Conservation (phyloP, 2,113 vertebrate genomes). For the Actenoides lindsayi region DNA sequence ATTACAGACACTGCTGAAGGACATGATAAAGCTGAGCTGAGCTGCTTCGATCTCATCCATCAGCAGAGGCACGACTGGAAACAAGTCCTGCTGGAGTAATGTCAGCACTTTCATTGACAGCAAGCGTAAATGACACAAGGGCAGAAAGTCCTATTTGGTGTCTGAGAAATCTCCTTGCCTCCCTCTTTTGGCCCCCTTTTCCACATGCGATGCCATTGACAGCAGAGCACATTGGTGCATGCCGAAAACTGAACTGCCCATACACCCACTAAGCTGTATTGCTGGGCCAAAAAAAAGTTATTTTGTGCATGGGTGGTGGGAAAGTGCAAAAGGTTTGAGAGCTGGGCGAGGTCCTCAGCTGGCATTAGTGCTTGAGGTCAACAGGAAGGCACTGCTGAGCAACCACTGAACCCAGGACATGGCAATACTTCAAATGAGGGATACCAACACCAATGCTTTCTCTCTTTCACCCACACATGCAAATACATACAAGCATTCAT, state of each 20-base stretch:
- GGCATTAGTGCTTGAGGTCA: not conserved
- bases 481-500: not conserved
- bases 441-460: not conserved
- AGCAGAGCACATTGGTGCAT: fast-evolving
- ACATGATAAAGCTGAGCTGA: slow-evolving; percentile 20
- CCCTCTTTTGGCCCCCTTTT: not conserved
- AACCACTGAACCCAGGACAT: not conserved
- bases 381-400: not conserved
- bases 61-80: slow-evolving; percentile 23
- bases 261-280: fast-evolving
- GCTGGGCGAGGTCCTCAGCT: not conserved
- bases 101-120: not conserved
- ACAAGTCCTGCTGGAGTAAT: not conserved
- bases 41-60: not conserved
- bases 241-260: not conserved
- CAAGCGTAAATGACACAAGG: not conserved
- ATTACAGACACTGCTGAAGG: slow-evolving; percentile 41
- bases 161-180: not conserved
- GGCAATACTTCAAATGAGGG: not conserved
- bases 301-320: not conserved
- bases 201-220: not conserved
- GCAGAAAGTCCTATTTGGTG: not conserved
- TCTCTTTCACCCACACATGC: not conserved
- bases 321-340: not conserved
- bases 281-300: not conserved